Conservation (phyloP, 2,113 vertebrate genomes). For the Zosterops lateralis region DNA sequence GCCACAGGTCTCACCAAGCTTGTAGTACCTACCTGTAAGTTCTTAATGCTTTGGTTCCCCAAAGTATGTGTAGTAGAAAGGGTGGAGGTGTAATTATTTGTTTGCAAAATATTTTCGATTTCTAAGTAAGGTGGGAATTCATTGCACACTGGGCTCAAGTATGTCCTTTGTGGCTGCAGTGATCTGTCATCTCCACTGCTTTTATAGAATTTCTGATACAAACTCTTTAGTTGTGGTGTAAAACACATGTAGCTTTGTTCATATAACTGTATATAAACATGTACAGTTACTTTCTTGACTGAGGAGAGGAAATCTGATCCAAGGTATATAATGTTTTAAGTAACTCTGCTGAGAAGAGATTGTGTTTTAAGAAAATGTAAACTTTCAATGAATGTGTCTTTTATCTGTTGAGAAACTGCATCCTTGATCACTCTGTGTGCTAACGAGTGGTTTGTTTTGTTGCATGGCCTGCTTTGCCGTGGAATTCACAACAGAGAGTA, state of each 20-base stretch:
- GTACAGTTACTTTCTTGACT: neutral
- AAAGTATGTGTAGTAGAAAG: neutral
- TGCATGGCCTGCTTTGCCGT: constrained; percentile 94
- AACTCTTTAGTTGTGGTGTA: neutral
- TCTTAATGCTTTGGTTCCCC: neutral
- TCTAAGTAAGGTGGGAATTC: neutral
- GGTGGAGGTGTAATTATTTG: neutral
- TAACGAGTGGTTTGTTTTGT: constrained; percentile 83
- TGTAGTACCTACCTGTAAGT: neutral
- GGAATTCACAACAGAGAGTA: constrained; percentile 98
- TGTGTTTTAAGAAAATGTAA: neutral
- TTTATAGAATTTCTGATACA: neutral
- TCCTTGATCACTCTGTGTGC: constrained; percentile 68
- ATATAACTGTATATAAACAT: neutral
- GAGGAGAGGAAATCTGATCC: neutral
- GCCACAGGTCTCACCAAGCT: neutral
- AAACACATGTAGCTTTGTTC: neutral
- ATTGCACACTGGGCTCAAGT: neutral
- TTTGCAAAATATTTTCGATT: neutral
- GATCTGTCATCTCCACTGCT: neutral
- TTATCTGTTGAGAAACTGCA: constrained; percentile 65
- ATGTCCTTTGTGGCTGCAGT: neutral
- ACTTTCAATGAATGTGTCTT: constrained; percentile 9
- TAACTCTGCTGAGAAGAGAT: neutral
- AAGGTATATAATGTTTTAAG: neutral